These are phyloP conservation scores for Hirtodrosophila confusa DNA, from an alignment of 2,888 invertebrate species.

Conservation along the genomic window DNA sequence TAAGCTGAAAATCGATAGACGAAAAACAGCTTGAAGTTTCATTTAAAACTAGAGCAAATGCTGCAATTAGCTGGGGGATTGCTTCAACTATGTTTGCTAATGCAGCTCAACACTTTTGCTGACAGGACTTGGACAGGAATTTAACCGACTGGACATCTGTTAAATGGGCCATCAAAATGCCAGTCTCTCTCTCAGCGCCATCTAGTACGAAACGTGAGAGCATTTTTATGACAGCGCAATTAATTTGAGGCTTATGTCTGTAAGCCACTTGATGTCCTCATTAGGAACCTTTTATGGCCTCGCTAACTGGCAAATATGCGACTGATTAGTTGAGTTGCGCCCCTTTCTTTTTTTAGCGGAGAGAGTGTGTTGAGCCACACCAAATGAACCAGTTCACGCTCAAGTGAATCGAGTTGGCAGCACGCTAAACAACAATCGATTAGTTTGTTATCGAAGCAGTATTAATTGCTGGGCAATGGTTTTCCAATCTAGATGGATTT, in stretches of 20 bases:
- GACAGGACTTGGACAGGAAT: not conserved
- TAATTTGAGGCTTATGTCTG: conserved; percentile 76
- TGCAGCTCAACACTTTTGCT: conserved; percentile 54
- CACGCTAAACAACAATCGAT: not conserved
- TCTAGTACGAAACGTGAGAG: conserved; percentile 54
- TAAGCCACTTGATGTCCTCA: conserved; percentile 80
- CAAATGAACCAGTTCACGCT: not conserved
- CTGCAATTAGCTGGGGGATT: conserved; percentile 66
- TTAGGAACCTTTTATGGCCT: conserved; percentile 72
- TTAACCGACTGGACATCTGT: conserved; percentile 9
- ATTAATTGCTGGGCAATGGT: too few species aligned
- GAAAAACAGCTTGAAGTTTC: conserved; percentile 16
- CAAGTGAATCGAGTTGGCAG: not conserved
- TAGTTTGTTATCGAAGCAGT: too few species aligned
- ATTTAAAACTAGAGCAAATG: conserved; percentile 46
- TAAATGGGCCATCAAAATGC: conserved; percentile 40
- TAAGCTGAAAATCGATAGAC: conserved; percentile 56
- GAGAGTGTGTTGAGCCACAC: conserved; percentile 4
- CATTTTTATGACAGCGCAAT: conserved; percentile 79
- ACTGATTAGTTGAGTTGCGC: conserved; percentile 65
- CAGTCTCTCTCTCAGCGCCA: conserved; percentile 10
- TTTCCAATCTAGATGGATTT: too few species aligned
- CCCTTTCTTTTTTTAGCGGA: not conserved
- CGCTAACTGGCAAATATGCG: conserved; percentile 74
- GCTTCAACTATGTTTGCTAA: conserved; percentile 56